Evolutionary conservation across 1,140 invertebrate genomes (phyloP).

Genomic region (Steinernema khuongi): DNA sequence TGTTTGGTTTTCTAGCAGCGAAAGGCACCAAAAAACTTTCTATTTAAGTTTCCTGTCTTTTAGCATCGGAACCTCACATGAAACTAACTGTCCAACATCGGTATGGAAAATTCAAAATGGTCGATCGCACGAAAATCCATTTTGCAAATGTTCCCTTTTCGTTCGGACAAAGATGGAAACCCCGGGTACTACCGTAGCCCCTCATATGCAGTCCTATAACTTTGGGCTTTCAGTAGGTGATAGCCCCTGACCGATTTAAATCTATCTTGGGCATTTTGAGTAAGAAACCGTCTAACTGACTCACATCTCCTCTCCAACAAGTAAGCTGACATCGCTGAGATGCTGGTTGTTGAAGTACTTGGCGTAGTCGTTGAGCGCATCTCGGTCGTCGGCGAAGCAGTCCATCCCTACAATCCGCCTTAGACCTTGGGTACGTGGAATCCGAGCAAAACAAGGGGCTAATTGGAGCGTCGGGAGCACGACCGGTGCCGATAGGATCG

Average conservation of each 20-base stretch:
- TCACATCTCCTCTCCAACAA: constrained; percentile 59
- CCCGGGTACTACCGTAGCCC: too few relatives aligned
- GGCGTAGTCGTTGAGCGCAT: constrained; percentile 59
- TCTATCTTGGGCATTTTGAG: too few relatives aligned
- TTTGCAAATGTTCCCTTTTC: background rate
- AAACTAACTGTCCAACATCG: too few relatives aligned
- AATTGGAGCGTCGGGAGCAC: constrained; percentile 2
- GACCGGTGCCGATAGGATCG: constrained; percentile 1
- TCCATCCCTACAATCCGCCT: constrained; percentile 57
- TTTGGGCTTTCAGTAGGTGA: too few relatives aligned
- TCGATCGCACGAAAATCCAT: background rate
- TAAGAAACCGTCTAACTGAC: too few relatives aligned
- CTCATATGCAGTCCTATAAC: too few relatives aligned
- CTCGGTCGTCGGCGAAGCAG: constrained; percentile 61
- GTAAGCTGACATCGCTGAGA: constrained; percentile 60
- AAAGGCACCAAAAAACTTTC: too few relatives aligned
- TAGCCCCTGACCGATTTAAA: too few relatives aligned
- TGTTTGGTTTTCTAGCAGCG: too few relatives aligned
- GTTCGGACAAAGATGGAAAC: constrained; percentile 18
- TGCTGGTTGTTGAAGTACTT: constrained; percentile 61
- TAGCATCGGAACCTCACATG: too few relatives aligned
- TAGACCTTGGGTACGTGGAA: background rate
- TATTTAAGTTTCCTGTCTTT: too few relatives aligned
- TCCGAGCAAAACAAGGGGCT: background rate
- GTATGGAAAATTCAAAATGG: too few relatives aligned